Percentiles rank a stretch among this genome's conserved stretches.
Conservation (phyloP, 2,888 invertebrate species). For the Flexamia atlantica region DNA sequence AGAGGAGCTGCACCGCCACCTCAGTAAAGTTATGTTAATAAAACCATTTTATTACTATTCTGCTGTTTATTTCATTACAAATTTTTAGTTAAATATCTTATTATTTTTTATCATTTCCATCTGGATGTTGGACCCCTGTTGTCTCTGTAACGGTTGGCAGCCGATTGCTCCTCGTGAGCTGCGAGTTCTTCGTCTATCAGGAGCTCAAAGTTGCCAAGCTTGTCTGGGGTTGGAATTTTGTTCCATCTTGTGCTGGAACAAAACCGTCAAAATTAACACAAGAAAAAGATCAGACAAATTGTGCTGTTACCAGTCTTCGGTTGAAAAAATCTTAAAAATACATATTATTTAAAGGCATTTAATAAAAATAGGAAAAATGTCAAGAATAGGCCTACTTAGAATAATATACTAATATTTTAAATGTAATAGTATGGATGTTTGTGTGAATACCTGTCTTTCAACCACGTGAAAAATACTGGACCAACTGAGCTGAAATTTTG, state of each 20-base stretch:
- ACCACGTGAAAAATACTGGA: too few relatives aligned
- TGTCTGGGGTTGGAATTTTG: slow-evolving; percentile 85
- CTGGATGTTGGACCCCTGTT: slow-evolving; percentile 58
- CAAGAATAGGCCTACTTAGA: too few relatives aligned
- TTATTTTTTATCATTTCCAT: slow-evolving; percentile 54
- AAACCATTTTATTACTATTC: slow-evolving; percentile 39
- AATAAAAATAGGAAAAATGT: too few relatives aligned
- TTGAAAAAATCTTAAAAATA: too few relatives aligned
- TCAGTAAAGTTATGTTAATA: slow-evolving; percentile 73
- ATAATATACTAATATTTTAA: too few relatives aligned
- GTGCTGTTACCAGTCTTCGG: too few relatives aligned
- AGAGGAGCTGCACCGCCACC: slow-evolving; percentile 78
- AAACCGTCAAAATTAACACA: too few relatives aligned
- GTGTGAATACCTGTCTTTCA: too few relatives aligned
- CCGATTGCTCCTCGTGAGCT: slow-evolving; percentile 62
- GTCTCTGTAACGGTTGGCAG: slow-evolving; percentile 57
- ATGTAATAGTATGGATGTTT: too few relatives aligned
- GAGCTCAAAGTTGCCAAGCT: slow-evolving; percentile 90
- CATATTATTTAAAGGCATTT: too few relatives aligned
- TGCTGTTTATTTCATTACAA: slow-evolving; percentile 10
- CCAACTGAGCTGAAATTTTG: too few relatives aligned
- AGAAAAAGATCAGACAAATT: too few relatives aligned
- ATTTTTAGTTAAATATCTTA: not conserved
- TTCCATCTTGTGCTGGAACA: slow-evolving; percentile 87
- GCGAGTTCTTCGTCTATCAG: slow-evolving; percentile 87